These are phyloP conservation scores for Cryptus viduatorius DNA, from an alignment of 2,888 invertebrate genomes.

Conservation along the genomic window DNA sequence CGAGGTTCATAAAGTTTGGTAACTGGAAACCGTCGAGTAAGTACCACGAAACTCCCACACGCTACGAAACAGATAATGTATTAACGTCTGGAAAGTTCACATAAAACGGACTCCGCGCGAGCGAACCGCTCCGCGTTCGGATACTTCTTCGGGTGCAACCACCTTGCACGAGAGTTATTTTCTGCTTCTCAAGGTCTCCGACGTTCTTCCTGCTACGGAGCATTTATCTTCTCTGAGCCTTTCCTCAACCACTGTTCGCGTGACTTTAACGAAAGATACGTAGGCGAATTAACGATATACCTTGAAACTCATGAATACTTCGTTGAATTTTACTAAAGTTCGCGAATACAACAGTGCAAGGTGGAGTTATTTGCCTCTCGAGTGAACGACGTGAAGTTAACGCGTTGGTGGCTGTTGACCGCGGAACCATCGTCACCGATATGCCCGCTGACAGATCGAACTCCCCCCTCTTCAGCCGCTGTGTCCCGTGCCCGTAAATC, in stretches of 20 bases:
- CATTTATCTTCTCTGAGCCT: not conserved
- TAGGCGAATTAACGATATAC: conserved; percentile 2
- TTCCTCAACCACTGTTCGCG: not conserved
- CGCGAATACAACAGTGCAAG: not conserved
- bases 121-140: not conserved
- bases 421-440: not conserved
- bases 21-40: not conserved
- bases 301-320: conserved; percentile 1
- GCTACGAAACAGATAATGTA: conserved; percentile 23
- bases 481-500: conserved; percentile 2
- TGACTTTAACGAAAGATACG: not conserved
- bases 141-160: not conserved
- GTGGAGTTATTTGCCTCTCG: not conserved
- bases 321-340: not conserved
- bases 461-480: conserved; percentile 1
- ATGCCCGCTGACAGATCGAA: not conserved
- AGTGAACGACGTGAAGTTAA: not conserved
- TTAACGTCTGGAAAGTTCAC: conserved; percentile 46
- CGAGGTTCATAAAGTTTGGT: conserved; percentile 3
- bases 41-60: not conserved
- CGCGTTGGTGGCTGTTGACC: conserved; percentile 5
- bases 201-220: not conserved
- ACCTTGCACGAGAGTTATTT: conserved; percentile 2
- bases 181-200: not conserved
- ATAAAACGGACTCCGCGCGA: conserved; percentile 17